Conservation (phyloP, 2,797 vertebrate genomes). For the Salmo trutta region DNA sequence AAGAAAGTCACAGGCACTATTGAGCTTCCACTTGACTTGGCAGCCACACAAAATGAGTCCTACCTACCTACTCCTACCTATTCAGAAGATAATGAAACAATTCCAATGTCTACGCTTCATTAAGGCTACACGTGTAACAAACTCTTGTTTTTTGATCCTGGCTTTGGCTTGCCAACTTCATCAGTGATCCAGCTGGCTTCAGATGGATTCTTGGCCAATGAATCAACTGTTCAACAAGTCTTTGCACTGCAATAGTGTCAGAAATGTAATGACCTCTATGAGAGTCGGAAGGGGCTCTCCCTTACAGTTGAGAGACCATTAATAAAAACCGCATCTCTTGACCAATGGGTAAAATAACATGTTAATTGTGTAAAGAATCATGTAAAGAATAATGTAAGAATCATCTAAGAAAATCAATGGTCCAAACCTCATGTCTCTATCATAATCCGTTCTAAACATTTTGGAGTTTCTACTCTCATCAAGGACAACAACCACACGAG, state of each 20-base stretch:
- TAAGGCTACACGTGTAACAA: not conserved
- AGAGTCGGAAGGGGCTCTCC: not conserved
- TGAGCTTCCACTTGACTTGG: constrained; percentile 45
- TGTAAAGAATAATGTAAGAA: not conserved
- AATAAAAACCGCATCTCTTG: too few species aligned
- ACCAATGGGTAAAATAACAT: too few species aligned
- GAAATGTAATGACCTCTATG: not conserved
- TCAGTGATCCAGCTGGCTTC: not conserved
- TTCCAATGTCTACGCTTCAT: not conserved
- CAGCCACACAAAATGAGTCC: constrained; percentile 21
- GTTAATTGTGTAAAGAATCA: too few species aligned
- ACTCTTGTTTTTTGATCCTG: constrained; percentile 25
- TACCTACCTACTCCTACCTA: constrained; percentile 29
- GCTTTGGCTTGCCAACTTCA: not conserved
- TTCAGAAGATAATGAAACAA: constrained; percentile 28
- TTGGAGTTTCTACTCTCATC: too few species aligned
- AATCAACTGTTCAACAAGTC: not conserved
- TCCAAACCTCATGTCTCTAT: too few species aligned
- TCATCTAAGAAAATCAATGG: not conserved
- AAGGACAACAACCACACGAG: too few species aligned
- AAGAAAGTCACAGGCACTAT: constrained; percentile 19
- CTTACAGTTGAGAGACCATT: not conserved
- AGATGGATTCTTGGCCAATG: not conserved
- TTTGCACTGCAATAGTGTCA: not conserved
- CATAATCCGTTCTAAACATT: too few species aligned